phyloP scores from a whole-genome alignment of 2,888 invertebrate species.

The Prosapia bicincta region DNA sequence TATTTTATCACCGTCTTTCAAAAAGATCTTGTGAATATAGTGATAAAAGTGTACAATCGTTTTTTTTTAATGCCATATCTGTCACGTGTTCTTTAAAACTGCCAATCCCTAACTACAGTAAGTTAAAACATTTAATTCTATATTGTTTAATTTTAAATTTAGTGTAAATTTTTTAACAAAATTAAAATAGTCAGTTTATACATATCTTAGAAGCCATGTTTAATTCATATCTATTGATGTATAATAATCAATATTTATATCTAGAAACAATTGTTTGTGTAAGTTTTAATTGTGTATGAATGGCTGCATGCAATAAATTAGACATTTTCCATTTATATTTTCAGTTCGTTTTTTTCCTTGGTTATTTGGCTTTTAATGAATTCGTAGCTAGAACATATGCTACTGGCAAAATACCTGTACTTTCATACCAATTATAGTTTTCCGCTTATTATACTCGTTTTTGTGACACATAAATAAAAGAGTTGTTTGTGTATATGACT shows the following conservation, averaged over 20 bases:
- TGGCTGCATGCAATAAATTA: background rate
- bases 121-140: background rate
- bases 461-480: too few species aligned
- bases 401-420: too few species aligned
- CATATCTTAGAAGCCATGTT: background rate
- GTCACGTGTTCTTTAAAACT: background rate
- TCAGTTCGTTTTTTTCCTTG: background rate
- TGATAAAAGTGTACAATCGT: too few species aligned
- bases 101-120: background rate
- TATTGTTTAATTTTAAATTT: too few species aligned
- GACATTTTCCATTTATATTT: background rate
- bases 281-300: background rate
- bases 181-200: background rate
- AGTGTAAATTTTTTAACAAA: background rate
- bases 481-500: too few species aligned
- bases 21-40: too few species aligned
- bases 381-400: too few species aligned
- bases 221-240: background rate
- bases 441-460: too few species aligned
- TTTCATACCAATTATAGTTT: too few species aligned
- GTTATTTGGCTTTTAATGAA: too few species aligned
- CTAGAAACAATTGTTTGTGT: background rate
- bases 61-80: too few species aligned
- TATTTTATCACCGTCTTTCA: too few species aligned
- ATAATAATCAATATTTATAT: background rate